A percentile compares a stretch with the other conserved stretches of the same genome.
phyloP scores from a whole-genome alignment of 2,113 vertebrate genomes.

The Nothobranchius furzeri region DNA sequence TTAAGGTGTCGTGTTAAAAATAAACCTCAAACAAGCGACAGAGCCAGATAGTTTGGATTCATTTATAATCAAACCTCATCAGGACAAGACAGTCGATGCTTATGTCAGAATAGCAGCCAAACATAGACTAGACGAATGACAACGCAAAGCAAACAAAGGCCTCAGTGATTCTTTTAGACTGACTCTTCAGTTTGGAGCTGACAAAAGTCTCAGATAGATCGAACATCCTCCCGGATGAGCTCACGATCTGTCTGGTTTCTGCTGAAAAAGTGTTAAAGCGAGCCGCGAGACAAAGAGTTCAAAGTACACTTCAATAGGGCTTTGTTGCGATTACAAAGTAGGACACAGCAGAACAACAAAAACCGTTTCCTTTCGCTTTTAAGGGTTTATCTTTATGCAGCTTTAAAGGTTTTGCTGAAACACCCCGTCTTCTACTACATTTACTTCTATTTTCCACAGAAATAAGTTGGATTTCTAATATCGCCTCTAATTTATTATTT shows the following conservation, averaged over 20 bases:
- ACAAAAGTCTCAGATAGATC: slow-evolving; percentile 39
- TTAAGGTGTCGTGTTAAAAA: slow-evolving; percentile 23
- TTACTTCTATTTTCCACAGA: slow-evolving; percentile 5
- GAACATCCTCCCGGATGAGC: slow-evolving; percentile 48
- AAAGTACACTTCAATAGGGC: slow-evolving; percentile 21
- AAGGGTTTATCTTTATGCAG: slow-evolving; percentile 1
- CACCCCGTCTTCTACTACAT: too few species aligned
- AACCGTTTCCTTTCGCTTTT: slow-evolving; percentile 8
- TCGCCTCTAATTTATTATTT: slow-evolving; percentile 13
- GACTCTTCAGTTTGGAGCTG: slow-evolving; percentile 33
- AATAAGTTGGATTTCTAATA: slow-evolving; percentile 23
- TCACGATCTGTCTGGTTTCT: slow-evolving; percentile 34
- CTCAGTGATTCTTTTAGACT: slow-evolving; percentile 60
- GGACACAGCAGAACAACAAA: slow-evolving; percentile 25
- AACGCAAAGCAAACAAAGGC: slow-evolving; percentile 59
- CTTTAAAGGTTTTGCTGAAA: not conserved
- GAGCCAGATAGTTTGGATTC: slow-evolving; percentile 13
- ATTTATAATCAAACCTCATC: slow-evolving; percentile 42
- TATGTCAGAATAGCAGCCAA: slow-evolving; percentile 44
- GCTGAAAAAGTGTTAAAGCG: slow-evolving; percentile 21
- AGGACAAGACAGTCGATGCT: slow-evolving; percentile 32
- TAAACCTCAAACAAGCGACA: slow-evolving; percentile 19
- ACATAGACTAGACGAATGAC: slow-evolving; percentile 56
- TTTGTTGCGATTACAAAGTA: slow-evolving; percentile 42
- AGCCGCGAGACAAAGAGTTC: slow-evolving; percentile 36